Percentiles rank a stretch among this genome's conserved stretches.
These are phyloP conservation scores for Philopotamus ludificatus DNA, from an alignment of 1,140 invertebrate genomes.

Conservation along the genomic window DNA sequence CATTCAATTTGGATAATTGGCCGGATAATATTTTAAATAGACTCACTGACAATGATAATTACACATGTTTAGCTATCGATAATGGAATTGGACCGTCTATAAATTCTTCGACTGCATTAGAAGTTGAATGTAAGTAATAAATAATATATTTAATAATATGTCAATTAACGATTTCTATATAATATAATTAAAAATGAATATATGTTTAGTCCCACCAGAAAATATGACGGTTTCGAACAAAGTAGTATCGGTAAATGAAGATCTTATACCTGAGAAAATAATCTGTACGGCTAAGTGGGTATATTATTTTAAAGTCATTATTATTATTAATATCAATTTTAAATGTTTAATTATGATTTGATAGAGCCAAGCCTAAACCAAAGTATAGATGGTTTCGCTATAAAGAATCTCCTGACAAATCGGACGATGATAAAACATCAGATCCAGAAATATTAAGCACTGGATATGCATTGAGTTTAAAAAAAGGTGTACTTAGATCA, in stretches of 20 bases:
- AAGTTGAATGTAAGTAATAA: constrained; percentile 79
- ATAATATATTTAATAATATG: constrained; percentile 8
- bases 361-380: constrained; percentile 36
- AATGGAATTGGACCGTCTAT: constrained; percentile 74
- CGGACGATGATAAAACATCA: neutral
- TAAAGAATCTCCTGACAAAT: constrained; percentile 10
- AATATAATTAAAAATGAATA: neutral
- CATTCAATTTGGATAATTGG: constrained; percentile 80
- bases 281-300: constrained; percentile 70
- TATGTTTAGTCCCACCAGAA: constrained; percentile 76
- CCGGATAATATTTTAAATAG: constrained; percentile 73
- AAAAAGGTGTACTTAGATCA: constrained; percentile 59
- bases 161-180: neutral
- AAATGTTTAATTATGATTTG: constrained; percentile 6
- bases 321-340: too few relatives aligned
- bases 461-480: constrained; percentile 58
- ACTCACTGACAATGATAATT: constrained; percentile 73
- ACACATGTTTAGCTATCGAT: constrained; percentile 74
- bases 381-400: constrained; percentile 28
- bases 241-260: constrained; percentile 73
- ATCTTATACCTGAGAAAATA: constrained; percentile 71
- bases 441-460: constrained; percentile 49
- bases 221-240: constrained; percentile 73
- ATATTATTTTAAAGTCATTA: constrained; percentile 1
- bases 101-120: constrained; percentile 75